A percentile compares a stretch with the other conserved stretches of the same genome.
Evolutionary conservation across 2,113 vertebrate species (phyloP).

Genomic region (Paracanthobrama guichenoti): DNA sequence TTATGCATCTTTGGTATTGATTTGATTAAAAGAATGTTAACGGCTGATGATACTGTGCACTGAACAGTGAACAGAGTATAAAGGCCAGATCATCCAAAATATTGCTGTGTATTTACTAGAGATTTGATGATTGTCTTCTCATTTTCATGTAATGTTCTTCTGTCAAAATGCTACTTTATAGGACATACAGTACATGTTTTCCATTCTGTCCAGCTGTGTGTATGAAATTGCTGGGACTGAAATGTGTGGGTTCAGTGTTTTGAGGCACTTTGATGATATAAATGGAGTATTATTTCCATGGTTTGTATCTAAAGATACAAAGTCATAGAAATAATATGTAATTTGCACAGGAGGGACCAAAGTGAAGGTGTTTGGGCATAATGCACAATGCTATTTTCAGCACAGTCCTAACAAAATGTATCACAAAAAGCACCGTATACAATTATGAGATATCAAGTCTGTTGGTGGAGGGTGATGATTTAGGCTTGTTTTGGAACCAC

Average conservation of each 20-base stretch:
- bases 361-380: not conserved
- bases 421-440: not conserved
- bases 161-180: not conserved
- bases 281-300: conserved; percentile 1
- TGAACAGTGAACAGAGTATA: not conserved
- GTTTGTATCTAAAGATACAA: not conserved
- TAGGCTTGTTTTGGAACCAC: conserved; percentile 19
- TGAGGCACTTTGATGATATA: not conserved
- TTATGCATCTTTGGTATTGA: not conserved
- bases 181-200: not conserved
- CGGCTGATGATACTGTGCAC: not conserved
- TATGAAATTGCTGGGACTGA: not conserved
- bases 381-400: not conserved
- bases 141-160: conserved; percentile 1
- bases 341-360: not conserved
- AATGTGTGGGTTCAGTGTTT: not conserved
- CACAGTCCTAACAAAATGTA: not conserved
- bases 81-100: not conserved
- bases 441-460: not conserved
- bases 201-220: not conserved
- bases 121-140: not conserved
- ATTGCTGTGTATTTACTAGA: not conserved
- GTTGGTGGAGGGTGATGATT: not conserved
- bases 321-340: not conserved
- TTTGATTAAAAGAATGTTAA: not conserved